Evolutionary conservation across 2,888 invertebrate genomes (phyloP).

Genomic region (Lasioglossum marginatum): DNA sequence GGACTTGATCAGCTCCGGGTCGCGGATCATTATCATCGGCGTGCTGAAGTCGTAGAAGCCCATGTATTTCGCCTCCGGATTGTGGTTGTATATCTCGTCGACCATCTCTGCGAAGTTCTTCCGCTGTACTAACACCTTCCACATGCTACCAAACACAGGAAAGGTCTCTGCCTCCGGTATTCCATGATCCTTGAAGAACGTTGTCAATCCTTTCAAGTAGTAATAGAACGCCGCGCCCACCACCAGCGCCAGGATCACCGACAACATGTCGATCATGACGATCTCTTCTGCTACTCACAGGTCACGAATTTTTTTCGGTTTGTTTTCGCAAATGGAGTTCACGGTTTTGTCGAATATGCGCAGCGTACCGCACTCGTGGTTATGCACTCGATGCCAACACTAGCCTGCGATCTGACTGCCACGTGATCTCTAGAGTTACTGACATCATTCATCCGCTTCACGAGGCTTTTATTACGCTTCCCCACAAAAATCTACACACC

Average conservation of each 20-base stretch:
- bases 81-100: background rate
- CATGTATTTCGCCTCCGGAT: background rate
- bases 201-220: background rate
- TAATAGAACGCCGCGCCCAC: background rate
- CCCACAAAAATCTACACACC: background rate
- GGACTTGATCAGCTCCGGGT: slow-evolving; percentile 76
- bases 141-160: background rate
- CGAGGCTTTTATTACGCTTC: background rate
- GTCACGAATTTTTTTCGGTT: background rate
- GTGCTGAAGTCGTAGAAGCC: slow-evolving; percentile 66
- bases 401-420: background rate
- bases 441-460: background rate
- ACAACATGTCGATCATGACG: background rate
- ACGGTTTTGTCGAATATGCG: background rate
- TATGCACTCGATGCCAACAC: background rate
- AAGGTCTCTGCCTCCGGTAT: rapidly evolving
- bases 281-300: background rate
- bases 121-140: background rate
- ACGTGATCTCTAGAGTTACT: background rate
- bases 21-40: slow-evolving; percentile 75
- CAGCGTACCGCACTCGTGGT: background rate
- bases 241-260: background rate
- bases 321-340: background rate
- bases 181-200: background rate
- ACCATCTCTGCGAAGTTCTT: background rate